Conservation (phyloP, 1,140 invertebrate species). For the Meteorus sp. region DNA sequence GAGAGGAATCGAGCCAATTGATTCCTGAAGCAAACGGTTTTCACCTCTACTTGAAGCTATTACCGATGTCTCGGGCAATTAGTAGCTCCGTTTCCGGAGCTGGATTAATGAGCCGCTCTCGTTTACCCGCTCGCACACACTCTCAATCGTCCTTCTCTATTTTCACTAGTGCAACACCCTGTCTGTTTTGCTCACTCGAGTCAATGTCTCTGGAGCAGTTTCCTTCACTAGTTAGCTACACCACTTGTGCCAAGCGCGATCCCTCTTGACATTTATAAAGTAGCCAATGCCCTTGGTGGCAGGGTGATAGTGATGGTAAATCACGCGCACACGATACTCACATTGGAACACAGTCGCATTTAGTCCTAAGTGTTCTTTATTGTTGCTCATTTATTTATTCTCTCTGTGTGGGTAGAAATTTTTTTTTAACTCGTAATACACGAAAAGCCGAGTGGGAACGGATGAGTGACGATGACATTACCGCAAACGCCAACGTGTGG, state of each 20-base stretch:
- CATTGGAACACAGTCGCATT: too few species aligned
- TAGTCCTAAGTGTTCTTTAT: conserved; percentile 13
- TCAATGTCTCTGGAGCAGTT: not conserved
- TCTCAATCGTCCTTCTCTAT: not conserved
- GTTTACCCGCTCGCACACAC: not conserved
- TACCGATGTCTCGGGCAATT: conserved; percentile 25
- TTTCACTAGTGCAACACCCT: not conserved
- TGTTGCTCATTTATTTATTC: too few species aligned
- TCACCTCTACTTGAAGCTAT: too few species aligned
- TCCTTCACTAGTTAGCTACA: not conserved
- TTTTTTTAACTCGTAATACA: too few species aligned
- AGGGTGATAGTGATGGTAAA: too few species aligned
- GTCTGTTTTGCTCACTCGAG: too few species aligned
- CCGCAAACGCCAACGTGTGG: too few species aligned
- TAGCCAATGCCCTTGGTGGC: not conserved
- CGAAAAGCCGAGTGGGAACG: too few species aligned
- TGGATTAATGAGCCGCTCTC: conserved; percentile 25
- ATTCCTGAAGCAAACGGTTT: conserved; percentile 5
- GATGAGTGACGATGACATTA: too few species aligned
- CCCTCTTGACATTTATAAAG: conserved; percentile 23
- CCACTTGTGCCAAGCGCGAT: not conserved
- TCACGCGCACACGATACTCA: too few species aligned
- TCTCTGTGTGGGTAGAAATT: too few species aligned
- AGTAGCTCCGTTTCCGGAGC: conserved; percentile 15
- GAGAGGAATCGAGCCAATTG: conserved; percentile 10